Conservation (phyloP, 92 coral and sea anemone genomes). For the Chrysogorgia sp. region DNA sequence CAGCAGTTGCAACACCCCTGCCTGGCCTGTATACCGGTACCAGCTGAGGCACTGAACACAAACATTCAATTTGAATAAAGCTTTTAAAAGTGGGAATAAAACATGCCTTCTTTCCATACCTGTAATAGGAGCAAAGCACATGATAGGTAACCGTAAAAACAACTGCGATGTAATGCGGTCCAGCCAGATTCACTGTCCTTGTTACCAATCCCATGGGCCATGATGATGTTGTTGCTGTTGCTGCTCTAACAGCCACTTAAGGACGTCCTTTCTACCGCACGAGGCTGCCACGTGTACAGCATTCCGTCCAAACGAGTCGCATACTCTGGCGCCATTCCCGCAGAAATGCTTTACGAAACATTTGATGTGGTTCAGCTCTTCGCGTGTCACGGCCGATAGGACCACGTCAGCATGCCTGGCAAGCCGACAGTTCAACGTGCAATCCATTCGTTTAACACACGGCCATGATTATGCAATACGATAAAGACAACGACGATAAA, state of each 20-base stretch:
- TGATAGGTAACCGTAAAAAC: slow-evolving; percentile 75
- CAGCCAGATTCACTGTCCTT: slow-evolving; percentile 83
- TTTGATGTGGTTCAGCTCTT: slow-evolving; percentile 64
- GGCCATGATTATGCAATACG: slow-evolving; percentile 55
- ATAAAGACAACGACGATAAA: not conserved
- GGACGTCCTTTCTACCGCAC: slow-evolving; percentile 80
- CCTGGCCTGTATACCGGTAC: too few relatives aligned
- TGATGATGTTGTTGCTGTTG: too few relatives aligned
- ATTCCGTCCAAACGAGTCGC: slow-evolving; percentile 76
- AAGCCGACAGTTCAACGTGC: slow-evolving; percentile 80
- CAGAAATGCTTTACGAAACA: slow-evolving; percentile 68
- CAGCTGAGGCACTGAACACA: too few relatives aligned
- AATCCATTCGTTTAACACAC: slow-evolving; percentile 64
- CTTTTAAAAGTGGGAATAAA: too few relatives aligned
- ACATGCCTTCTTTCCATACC: slow-evolving; percentile 63
- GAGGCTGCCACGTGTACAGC: slow-evolving; percentile 89
- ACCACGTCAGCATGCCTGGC: slow-evolving; percentile 68
- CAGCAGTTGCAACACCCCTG: too few relatives aligned
- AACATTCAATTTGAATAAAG: too few relatives aligned
- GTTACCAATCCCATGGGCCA: slow-evolving; percentile 59
- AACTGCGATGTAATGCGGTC: slow-evolving; percentile 83
- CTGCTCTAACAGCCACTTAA: slow-evolving; percentile 87
- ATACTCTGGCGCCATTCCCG: slow-evolving; percentile 66
- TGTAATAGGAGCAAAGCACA: slow-evolving; percentile 73
- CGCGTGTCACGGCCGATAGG: slow-evolving; percentile 80